Conservation (phyloP, 2,888 invertebrate species). For the Leucozona laternaria region DNA sequence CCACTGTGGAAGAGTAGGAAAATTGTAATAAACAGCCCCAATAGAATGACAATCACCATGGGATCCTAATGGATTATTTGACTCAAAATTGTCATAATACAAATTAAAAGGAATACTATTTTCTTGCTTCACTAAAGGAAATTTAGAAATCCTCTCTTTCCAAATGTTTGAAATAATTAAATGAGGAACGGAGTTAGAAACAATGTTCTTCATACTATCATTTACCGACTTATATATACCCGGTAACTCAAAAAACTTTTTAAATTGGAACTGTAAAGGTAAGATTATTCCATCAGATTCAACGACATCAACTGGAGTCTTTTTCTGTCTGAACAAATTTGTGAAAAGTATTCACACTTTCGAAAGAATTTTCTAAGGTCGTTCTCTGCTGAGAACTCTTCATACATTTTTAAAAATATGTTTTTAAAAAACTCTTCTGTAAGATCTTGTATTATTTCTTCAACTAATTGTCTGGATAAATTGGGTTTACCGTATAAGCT, state of each 20-base stretch:
- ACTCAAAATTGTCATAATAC: too few relatives aligned
- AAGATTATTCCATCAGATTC: too few relatives aligned
- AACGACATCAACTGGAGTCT: background rate
- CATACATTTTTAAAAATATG: too few relatives aligned
- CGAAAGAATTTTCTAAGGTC: too few relatives aligned
- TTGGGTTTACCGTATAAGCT: too few relatives aligned
- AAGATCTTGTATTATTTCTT: too few relatives aligned
- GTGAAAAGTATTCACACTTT: slow-evolving; percentile 12
- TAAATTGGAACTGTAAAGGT: background rate
- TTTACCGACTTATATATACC: background rate
- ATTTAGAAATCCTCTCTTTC: slow-evolving; percentile 18
- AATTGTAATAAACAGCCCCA: slow-evolving; percentile 24
- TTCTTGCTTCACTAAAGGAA: background rate
- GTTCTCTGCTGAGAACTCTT: too few relatives aligned
- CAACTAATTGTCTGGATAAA: too few relatives aligned
- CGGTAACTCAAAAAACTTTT: slow-evolving; percentile 7
- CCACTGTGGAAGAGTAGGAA: background rate
- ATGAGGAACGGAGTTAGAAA: background rate
- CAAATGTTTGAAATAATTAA: slow-evolving; percentile 22
- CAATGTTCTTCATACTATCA: background rate
- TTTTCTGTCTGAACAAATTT: slow-evolving; percentile 5
- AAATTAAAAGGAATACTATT: slow-evolving; percentile 19
- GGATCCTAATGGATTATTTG: slow-evolving; percentile 36
- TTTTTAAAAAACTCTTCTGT: too few relatives aligned
- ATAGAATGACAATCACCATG: slow-evolving; percentile 26